Percentiles rank a stretch among this genome's conserved stretches.
These are phyloP conservation scores for Hemicentrotus pulcherrimus DNA, from an alignment of 35 echinoderm and acorn worm genomes.

Conservation along the genomic window DNA sequence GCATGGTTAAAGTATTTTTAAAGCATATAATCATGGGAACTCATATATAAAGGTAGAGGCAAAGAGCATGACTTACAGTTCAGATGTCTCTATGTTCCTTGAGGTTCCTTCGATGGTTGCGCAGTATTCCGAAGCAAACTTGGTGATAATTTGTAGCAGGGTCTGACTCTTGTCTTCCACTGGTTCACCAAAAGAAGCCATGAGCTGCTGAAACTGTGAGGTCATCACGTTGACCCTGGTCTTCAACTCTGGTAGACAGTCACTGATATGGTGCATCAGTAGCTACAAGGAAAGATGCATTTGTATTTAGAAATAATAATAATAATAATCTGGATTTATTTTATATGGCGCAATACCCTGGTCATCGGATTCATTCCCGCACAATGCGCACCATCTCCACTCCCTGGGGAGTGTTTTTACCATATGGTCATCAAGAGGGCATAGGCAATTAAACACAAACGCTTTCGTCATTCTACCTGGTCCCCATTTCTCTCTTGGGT, in stretches of 20 bases:
- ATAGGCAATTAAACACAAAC: too few species aligned
- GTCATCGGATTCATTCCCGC: too few species aligned
- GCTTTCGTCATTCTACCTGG: too few species aligned
- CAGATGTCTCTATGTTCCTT: conserved; percentile 96
- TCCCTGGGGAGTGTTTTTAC: too few species aligned
- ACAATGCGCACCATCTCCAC: too few species aligned
- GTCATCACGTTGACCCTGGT: conserved; percentile 95
- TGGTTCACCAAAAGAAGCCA: conserved; percentile 95
- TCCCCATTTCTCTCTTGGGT: too few species aligned
- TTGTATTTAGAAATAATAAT: not conserved
- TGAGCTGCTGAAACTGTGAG: conserved; percentile 90
- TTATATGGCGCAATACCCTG: too few species aligned
- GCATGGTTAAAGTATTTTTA: not conserved
- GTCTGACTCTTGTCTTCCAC: conserved; percentile 96
- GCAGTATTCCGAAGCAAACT: conserved; percentile 98
- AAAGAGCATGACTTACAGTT: conserved; percentile 46
- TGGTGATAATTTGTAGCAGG: conserved; percentile 95
- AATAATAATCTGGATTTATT: too few species aligned
- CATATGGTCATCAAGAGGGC: too few species aligned
- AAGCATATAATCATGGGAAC: not conserved
- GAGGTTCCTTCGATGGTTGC: conserved; percentile 97
- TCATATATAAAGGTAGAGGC: not conserved
- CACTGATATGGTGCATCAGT: conserved; percentile 97
- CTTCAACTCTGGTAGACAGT: conserved; percentile 95
- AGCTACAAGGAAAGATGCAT: conserved; percentile 58